Conservation (phyloP, 2,888 invertebrate species). For the Tipula unca region DNA sequence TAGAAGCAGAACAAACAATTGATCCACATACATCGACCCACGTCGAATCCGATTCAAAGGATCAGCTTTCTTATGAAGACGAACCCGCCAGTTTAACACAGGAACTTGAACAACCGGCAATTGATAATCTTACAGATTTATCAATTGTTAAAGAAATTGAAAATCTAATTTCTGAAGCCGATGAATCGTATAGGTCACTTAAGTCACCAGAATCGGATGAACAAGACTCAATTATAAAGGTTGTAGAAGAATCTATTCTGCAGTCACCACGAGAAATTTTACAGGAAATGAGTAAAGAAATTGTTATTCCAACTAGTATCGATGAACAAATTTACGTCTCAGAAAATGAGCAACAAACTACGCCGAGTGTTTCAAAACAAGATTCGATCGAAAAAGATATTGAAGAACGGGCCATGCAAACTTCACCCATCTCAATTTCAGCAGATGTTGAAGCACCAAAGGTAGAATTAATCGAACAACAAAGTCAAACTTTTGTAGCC, state of each 20-base stretch:
- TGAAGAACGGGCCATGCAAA: slow-evolving; percentile 45
- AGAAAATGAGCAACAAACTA: slow-evolving; percentile 51
- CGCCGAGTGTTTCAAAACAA: slow-evolving; percentile 30
- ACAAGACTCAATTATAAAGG: slow-evolving; percentile 52
- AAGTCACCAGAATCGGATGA: slow-evolving; percentile 37
- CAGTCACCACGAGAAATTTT: slow-evolving; percentile 49
- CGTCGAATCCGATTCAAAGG: slow-evolving; percentile 31
- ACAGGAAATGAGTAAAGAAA: slow-evolving; percentile 48
- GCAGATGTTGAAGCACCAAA: slow-evolving; percentile 20
- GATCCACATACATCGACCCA: slow-evolving; percentile 43
- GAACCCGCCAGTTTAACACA: slow-evolving; percentile 20
- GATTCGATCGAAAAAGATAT: slow-evolving; percentile 36
- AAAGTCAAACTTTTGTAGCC: slow-evolving; percentile 36
- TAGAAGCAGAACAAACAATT: slow-evolving; percentile 40
- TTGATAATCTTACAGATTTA: background rate
- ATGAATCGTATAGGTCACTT: slow-evolving; percentile 51
- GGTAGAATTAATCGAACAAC: slow-evolving; percentile 34
- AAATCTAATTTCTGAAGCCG: slow-evolving; percentile 44
- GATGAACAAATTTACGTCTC: slow-evolving; percentile 39
- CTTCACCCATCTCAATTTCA: slow-evolving; percentile 37
- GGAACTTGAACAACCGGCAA: background rate
- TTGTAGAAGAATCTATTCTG: slow-evolving; percentile 55
- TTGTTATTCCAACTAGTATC: slow-evolving; percentile 41
- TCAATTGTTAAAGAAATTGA: slow-evolving; percentile 31
- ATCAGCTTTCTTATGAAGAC: slow-evolving; percentile 31